A percentile compares a stretch with the other conserved stretches of the same genome.
phyloP scores from a whole-genome alignment of 2,113 vertebrate species.

The Rhinogobius similis region DNA sequence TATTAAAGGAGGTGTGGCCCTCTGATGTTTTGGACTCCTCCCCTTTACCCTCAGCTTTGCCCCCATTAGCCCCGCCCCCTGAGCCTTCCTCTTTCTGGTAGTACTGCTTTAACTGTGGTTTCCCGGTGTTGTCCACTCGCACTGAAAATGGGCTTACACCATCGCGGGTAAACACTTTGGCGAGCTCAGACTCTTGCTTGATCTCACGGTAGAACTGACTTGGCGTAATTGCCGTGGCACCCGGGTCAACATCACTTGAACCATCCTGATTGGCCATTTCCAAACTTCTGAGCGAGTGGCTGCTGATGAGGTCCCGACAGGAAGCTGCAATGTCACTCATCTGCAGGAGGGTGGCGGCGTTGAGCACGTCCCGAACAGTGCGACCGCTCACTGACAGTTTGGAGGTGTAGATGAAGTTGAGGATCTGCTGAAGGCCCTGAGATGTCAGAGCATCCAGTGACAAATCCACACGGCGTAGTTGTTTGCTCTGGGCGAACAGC shows the following conservation, averaged over 20 bases:
- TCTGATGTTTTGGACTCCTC: constrained; percentile 77
- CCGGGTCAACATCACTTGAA: constrained; percentile 15
- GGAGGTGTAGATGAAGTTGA: constrained; percentile 96
- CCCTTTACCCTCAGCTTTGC: constrained; percentile 66
- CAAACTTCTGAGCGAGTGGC: constrained; percentile 79
- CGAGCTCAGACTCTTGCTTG: constrained; percentile 88
- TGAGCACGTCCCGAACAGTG: constrained; percentile 89
- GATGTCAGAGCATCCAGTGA: constrained; percentile 89
- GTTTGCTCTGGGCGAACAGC: constrained; percentile 92
- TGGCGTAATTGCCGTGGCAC: constrained; percentile 33
- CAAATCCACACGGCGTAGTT: constrained; percentile 89
- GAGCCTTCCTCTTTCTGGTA: constrained; percentile 85
- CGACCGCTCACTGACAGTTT: constrained; percentile 90
- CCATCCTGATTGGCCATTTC: constrained; percentile 80
- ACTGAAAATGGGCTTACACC: constrained; percentile 85
- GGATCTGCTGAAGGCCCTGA: constrained; percentile 91
- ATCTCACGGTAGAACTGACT: constrained; percentile 86
- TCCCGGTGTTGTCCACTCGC: constrained; percentile 81
- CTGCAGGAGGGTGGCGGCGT: constrained; percentile 87
- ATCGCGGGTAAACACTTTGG: constrained; percentile 86
- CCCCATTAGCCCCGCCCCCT: background rate
- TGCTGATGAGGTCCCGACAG: constrained; percentile 90
- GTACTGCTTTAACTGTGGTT: constrained; percentile 79
- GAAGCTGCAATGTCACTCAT: constrained; percentile 92
- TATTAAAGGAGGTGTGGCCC: constrained; percentile 79